These are phyloP conservation scores for Amazona vittata DNA, from an alignment of 2,113 vertebrate genomes.

Conservation along the genomic window DNA sequence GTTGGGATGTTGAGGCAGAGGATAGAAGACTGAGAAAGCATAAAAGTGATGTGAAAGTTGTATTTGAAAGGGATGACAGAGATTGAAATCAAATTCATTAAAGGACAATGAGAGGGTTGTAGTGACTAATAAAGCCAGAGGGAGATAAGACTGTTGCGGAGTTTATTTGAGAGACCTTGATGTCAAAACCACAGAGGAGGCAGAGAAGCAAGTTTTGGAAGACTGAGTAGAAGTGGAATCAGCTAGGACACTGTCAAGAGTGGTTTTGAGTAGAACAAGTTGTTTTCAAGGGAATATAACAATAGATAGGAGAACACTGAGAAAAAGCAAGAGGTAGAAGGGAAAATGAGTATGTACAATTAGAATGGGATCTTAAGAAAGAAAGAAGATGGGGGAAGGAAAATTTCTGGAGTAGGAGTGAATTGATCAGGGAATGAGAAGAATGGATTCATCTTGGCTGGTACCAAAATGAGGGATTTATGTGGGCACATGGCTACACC, in stretches of 20 bases:
- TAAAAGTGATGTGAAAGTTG: neutral
- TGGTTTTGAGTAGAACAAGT: neutral
- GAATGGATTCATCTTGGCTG: neutral
- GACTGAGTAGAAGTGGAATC: neutral
- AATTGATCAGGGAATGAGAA: neutral
- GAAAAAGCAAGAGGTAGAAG: neutral
- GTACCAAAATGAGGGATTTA: neutral
- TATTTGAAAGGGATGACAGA: neutral
- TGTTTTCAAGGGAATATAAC: neutral
- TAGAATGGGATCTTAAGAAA: neutral
- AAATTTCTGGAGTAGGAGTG: neutral
- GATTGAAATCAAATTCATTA: neutral
- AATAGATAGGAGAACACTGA: neutral
- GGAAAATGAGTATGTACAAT: neutral
- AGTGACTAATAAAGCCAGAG: neutral
- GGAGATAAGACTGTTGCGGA: neutral
- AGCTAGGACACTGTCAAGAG: neutral
- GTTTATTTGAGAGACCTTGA: neutral
- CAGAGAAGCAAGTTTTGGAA: neutral
- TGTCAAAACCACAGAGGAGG: neutral
- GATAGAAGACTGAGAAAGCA: neutral
- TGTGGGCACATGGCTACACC: neutral
- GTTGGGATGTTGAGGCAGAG: neutral
- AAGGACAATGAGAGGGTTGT: neutral
- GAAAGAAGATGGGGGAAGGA: neutral